Conservation (phyloP, 1,140 invertebrate species). For the Drosophila asahinai region DNA sequence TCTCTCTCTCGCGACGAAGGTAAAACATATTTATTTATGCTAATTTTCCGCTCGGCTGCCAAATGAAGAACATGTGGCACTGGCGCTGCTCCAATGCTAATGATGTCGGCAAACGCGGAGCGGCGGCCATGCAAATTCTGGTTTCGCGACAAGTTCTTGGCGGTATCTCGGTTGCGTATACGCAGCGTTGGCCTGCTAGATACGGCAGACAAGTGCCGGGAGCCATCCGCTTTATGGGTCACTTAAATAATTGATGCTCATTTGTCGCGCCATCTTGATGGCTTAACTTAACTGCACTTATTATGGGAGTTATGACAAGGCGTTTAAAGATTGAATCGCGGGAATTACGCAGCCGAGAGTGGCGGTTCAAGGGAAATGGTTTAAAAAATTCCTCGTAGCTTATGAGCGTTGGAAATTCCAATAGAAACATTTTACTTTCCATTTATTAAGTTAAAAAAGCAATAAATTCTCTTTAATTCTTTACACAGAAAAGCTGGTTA, state of each 20-base stretch:
- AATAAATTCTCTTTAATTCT: not conserved
- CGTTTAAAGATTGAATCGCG: conserved; percentile 10
- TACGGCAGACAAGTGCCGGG: not conserved
- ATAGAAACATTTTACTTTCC: too few relatives aligned
- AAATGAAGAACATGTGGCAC: conserved; percentile 58
- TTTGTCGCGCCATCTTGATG: conserved; percentile 55
- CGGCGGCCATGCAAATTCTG: conserved; percentile 38
- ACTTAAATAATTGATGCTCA: conserved; percentile 51
- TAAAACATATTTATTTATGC: conserved; percentile 70
- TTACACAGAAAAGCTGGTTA: not conserved
- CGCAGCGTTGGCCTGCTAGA: conserved; percentile 38
- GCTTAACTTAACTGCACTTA: conserved; percentile 23
- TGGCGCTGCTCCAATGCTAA: conserved; percentile 40
- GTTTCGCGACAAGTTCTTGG: conserved; percentile 23
- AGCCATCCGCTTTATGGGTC: conserved; percentile 2
- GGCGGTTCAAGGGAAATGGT: not conserved
- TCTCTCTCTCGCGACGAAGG: conserved; percentile 16
- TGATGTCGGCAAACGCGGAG: conserved; percentile 38
- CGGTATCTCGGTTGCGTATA: conserved; percentile 48
- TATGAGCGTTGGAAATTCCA: too few relatives aligned
- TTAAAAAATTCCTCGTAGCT: not conserved
- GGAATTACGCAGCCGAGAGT: not conserved
- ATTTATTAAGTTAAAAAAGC: not conserved
- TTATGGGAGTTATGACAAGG: not conserved
- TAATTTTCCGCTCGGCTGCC: conserved; percentile 55